phyloP scores from a whole-genome alignment of 2,888 invertebrate species.

The Operophtera brumata region DNA sequence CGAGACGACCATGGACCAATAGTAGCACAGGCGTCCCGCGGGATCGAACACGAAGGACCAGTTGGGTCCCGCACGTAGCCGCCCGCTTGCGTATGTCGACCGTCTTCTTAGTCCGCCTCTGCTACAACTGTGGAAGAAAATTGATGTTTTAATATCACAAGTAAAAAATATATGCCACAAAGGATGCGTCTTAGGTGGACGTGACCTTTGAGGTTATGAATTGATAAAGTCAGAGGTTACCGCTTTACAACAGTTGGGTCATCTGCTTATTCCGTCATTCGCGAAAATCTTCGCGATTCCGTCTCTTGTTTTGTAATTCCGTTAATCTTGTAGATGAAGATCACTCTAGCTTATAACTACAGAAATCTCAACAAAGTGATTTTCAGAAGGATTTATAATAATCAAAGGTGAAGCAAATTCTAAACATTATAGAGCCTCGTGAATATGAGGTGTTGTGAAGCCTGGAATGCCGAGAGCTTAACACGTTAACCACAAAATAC shows the following conservation, averaged over 20 bases:
- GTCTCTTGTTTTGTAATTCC: too few relatives aligned
- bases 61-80: constrained; percentile 85
- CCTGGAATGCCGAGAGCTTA: constrained; percentile 4
- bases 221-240: too few relatives aligned
- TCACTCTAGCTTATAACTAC: constrained; percentile 7
- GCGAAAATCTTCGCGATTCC: too few relatives aligned
- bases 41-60: constrained; percentile 99
- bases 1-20: constrained; percentile 98
- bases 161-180: too few relatives aligned
- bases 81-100: constrained; percentile 81
- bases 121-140: constrained; percentile 63
- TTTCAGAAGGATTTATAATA: neutral
- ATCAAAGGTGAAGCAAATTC: constrained; percentile 4
- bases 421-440: neutral
- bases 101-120: constrained; percentile 77
- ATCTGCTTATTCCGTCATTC: too few relatives aligned
- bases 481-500: neutral
- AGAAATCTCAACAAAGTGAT: constrained; percentile 1
- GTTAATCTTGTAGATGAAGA: constrained; percentile 1
- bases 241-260: too few relatives aligned
- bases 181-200: too few relatives aligned
- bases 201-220: too few relatives aligned
- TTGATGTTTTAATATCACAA: too few relatives aligned
- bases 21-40: constrained; percentile 96
- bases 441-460: neutral